phyloP scores from a whole-genome alignment of 2,797 vertebrate genomes.

The Falco peregrinus region DNA sequence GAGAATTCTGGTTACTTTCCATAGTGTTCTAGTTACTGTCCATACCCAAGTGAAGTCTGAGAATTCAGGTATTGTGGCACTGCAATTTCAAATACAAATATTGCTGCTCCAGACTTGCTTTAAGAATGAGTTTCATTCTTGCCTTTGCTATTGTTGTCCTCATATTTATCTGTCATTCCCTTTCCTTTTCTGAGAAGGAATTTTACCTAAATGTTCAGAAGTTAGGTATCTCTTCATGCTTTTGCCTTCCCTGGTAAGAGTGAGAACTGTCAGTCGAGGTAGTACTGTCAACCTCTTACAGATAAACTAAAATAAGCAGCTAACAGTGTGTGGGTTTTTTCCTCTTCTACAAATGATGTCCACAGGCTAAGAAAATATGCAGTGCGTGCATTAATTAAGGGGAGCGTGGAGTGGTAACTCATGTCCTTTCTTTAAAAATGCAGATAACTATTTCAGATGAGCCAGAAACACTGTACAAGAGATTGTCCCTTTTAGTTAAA shows the following conservation, averaged over 20 bases:
- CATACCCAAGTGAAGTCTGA: not conserved
- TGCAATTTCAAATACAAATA: not conserved
- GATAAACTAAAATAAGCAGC: not conserved
- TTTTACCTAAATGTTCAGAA: not conserved
- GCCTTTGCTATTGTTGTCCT: not conserved
- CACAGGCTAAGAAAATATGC: not conserved
- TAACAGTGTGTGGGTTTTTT: not conserved
- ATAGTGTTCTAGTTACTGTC: not conserved
- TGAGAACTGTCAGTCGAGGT: not conserved
- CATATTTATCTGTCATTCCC: not conserved
- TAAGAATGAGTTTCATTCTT: not conserved
- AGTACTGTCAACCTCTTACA: not conserved
- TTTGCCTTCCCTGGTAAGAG: not conserved
- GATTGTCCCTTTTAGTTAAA: conserved; percentile 88
- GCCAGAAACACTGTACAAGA: conserved; percentile 88
- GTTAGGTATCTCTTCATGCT: not conserved
- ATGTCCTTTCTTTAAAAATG: conserved; percentile 35
- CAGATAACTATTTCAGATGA: conserved; percentile 89
- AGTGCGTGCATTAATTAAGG: not conserved
- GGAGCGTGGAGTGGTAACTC: not conserved
- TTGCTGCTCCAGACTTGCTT: not conserved
- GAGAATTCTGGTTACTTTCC: not conserved
- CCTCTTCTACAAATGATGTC: not conserved
- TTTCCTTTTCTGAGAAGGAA: not conserved
- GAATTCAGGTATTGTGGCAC: not conserved